Evolutionary conservation across 35 echinoderm and acorn worm species (phyloP).

Genomic region (Acanthaster planci): DNA sequence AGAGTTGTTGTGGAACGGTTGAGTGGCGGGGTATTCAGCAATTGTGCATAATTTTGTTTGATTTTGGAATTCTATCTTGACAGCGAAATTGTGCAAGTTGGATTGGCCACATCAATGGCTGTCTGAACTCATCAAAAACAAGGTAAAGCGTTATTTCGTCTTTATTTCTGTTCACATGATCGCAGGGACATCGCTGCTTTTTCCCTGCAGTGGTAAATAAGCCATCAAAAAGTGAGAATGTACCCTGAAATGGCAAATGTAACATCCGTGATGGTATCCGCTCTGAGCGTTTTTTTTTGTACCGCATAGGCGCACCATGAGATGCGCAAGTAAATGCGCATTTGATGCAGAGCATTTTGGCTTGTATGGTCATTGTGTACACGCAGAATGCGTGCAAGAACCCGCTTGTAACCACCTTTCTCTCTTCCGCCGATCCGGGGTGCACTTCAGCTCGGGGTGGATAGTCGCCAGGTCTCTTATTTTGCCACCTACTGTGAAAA

Average conservation of each 20-base stretch:
- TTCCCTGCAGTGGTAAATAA: too few species aligned
- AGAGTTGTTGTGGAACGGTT: too few species aligned
- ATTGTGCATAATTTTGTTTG: background rate
- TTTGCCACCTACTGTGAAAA: too few species aligned
- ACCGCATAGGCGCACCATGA: too few species aligned
- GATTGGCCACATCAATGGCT: conserved; percentile 7
- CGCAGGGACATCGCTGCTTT: background rate
- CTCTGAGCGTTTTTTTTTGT: background rate
- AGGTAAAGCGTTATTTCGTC: background rate
- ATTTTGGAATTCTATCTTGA: background rate
- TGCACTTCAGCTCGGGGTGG: too few species aligned
- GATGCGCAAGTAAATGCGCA: background rate
- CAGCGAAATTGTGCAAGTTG: background rate
- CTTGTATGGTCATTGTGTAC: too few species aligned
- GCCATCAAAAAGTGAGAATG: too few species aligned
- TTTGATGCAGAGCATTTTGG: background rate
- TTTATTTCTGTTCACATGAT: background rate
- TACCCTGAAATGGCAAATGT: too few species aligned
- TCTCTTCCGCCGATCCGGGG: too few species aligned
- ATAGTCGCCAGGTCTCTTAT: too few species aligned
- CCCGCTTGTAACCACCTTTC: too few species aligned
- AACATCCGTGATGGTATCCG: background rate
- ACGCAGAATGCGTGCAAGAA: too few species aligned
- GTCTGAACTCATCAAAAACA: conserved; percentile 25
- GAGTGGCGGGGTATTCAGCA: background rate